Conservation (phyloP, 1,140 invertebrate species). For the Eumeta japonica region DNA sequence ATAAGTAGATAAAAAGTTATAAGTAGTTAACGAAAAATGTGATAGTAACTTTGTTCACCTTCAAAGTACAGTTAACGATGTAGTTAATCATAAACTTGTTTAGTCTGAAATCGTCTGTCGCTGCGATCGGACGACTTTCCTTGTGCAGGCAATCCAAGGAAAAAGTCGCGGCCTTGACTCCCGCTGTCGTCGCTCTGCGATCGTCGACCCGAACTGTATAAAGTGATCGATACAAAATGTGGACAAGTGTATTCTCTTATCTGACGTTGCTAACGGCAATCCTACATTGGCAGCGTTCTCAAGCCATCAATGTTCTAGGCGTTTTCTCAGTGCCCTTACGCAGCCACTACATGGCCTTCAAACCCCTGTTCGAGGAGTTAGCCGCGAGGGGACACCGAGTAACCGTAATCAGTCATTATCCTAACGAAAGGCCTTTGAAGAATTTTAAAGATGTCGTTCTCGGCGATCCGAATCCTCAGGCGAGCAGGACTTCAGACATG, state of each 20-base stretch:
- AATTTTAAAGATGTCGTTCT: constrained; percentile 34
- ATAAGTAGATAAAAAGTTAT: too few relatives aligned
- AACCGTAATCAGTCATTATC: constrained; percentile 45
- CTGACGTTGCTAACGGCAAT: too few relatives aligned
- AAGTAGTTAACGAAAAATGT: too few relatives aligned
- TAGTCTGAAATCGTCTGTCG: neutral
- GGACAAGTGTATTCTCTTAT: too few relatives aligned
- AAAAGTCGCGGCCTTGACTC: neutral
- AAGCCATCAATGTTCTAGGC: constrained; percentile 28
- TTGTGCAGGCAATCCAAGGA: too few relatives aligned
- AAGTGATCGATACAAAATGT: too few relatives aligned
- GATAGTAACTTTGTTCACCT: too few relatives aligned
- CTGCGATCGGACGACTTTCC: neutral
- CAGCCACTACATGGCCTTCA: constrained; percentile 50
- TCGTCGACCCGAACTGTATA: too few relatives aligned
- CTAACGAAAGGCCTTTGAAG: constrained; percentile 17
- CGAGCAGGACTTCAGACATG: constrained; percentile 9
- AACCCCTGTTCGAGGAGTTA: constrained; percentile 40
- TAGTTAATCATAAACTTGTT: too few relatives aligned
- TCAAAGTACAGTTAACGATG: too few relatives aligned
- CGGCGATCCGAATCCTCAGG: constrained; percentile 2
- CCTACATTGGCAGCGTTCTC: too few relatives aligned
- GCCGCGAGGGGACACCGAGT: constrained; percentile 43
- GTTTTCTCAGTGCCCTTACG: constrained; percentile 33
- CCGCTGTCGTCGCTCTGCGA: too few relatives aligned